phyloP scores from a whole-genome alignment of 2,888 invertebrate species.

The Caenorhabditis becei region DNA sequence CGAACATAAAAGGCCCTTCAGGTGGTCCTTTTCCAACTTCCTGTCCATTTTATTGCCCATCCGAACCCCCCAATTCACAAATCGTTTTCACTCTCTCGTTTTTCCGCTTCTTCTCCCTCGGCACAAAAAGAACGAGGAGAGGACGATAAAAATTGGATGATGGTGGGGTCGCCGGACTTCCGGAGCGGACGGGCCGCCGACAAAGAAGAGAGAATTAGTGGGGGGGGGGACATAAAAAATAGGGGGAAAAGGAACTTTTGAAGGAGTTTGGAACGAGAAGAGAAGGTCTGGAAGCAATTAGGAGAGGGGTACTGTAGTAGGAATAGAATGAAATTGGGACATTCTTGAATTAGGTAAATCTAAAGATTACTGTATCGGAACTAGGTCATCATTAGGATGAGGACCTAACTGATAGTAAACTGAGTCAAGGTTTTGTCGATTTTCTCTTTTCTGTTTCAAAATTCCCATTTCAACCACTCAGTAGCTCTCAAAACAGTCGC shows the following conservation, averaged over 20 bases:
- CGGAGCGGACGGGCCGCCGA: constrained; percentile 13
- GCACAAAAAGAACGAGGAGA: constrained; percentile 4
- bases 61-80: constrained; percentile 39
- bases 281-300: background rate
- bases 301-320: no score
- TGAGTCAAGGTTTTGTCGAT: no score
- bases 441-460: no score
- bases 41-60: constrained; percentile 29
- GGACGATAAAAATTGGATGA: constrained; percentile 41
- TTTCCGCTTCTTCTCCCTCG: background rate
- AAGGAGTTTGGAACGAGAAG: no score
- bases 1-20: background rate
- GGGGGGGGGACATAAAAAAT: background rate
- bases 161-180: constrained; percentile 22
- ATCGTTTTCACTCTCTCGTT: constrained; percentile 14
- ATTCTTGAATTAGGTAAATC: no score
- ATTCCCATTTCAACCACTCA: no score
- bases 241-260: no score
- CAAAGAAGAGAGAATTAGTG: background rate
- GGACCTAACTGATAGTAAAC: no score
- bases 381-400: no score
- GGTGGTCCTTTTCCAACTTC: background rate
- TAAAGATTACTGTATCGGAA: no score
- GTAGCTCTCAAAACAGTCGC: no score
- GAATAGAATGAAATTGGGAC: no score